Evolutionary conservation across 2,113 vertebrate genomes (phyloP).

Genomic region (Ornithorhynchus anatinus): DNA sequence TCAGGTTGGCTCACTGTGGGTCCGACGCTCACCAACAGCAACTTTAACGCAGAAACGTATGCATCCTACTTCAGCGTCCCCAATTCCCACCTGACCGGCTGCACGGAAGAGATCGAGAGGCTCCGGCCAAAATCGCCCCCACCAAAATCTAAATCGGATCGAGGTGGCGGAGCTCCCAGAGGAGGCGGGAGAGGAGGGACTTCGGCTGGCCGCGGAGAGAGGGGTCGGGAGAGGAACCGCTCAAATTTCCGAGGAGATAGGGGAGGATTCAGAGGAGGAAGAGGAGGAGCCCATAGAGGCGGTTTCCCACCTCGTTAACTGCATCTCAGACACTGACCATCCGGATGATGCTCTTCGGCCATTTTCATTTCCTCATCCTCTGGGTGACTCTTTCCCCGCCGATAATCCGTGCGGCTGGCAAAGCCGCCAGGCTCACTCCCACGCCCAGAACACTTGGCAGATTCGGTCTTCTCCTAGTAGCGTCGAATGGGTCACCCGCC

Average conservation of each 20-base stretch:
- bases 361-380: background rate
- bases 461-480: background rate
- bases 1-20: conserved; percentile 96
- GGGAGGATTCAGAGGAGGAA: conserved; percentile 89
- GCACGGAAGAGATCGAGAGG: conserved; percentile 95
- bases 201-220: conserved; percentile 84
- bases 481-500: background rate
- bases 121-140: conserved; percentile 95
- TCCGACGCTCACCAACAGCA: conserved; percentile 96
- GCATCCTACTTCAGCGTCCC: conserved; percentile 83
- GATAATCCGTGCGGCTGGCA: background rate
- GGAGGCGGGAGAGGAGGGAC: conserved; percentile 89
- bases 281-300: conserved; percentile 89
- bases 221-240: conserved; percentile 91
- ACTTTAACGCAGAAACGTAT: conserved; percentile 92
- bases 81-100: conserved; percentile 88
- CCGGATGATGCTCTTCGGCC: accelerated
- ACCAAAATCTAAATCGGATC: conserved; percentile 87
- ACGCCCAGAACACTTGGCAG: background rate
- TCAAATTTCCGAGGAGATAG: conserved; percentile 93
- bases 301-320: conserved; percentile 86
- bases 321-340: background rate
- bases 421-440: background rate
- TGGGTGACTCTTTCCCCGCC: background rate
- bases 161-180: conserved; percentile 87